Evolutionary conservation across 2,113 vertebrate genomes (phyloP).

Genomic region (Mesitornis unicolor): DNA sequence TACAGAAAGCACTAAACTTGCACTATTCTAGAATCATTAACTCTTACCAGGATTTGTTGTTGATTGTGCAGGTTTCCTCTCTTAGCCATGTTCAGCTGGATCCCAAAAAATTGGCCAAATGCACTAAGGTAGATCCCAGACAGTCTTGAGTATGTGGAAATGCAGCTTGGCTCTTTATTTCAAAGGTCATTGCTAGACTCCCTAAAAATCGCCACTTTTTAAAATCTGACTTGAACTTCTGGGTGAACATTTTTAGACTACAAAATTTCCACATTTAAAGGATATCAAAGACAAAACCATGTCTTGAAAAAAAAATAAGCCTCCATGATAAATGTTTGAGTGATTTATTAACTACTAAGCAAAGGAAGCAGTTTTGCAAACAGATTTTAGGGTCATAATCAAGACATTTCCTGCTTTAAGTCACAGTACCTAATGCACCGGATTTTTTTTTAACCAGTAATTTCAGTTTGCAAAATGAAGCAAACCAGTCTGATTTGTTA

Average conservation of each 20-base stretch:
- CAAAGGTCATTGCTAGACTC: not conserved
- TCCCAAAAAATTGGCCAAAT: not conserved
- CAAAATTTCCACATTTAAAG: not conserved
- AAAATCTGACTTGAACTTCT: not conserved
- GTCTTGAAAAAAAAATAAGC: not conserved
- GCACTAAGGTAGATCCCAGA: not conserved
- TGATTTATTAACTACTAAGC: not conserved
- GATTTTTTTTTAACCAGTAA: not conserved
- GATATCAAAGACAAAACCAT: not conserved
- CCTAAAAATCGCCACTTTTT: not conserved
- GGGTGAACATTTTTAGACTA: not conserved
- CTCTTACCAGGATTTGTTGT: not conserved
- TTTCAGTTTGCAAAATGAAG: conserved; percentile 52
- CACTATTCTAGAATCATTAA: not conserved
- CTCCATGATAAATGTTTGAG: not conserved
- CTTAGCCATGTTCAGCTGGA: not conserved
- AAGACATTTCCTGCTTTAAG: not conserved
- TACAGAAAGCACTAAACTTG: not conserved
- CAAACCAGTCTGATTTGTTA: not conserved
- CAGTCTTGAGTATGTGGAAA: not conserved
- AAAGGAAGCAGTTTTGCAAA: not conserved
- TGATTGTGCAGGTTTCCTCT: not conserved
- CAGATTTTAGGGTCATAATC: not conserved
- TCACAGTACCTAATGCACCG: not conserved
- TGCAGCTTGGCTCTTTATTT: not conserved